Evolutionary conservation across 1,140 invertebrate species (phyloP).

Genomic region (Copidosoma floridanum): DNA sequence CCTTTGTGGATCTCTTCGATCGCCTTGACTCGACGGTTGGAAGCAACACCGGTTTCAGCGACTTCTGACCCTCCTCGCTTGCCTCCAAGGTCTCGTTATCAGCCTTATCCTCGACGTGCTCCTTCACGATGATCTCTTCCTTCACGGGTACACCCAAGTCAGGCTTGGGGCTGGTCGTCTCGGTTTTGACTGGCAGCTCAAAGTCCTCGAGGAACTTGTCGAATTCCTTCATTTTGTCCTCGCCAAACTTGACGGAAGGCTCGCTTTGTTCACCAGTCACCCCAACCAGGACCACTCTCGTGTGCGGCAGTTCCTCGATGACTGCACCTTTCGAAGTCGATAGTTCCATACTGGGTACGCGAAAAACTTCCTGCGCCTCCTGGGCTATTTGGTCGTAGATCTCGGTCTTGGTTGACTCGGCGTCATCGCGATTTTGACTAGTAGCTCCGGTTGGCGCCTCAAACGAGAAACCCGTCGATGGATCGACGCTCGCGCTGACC

Average conservation of each 20-base stretch:
- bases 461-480: slow-evolving; percentile 24
- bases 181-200: slow-evolving; percentile 37
- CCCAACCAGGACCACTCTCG: slow-evolving; percentile 26
- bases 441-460: no score
- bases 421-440: slow-evolving; percentile 25
- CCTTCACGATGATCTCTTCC: not conserved
- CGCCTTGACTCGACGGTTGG: slow-evolving; percentile 1
- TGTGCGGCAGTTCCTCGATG: slow-evolving; percentile 28
- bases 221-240: slow-evolving; percentile 47
- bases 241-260: slow-evolving; percentile 27
- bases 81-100: slow-evolving; percentile 28
- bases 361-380: slow-evolving; percentile 36
- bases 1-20: slow-evolving; percentile 14
- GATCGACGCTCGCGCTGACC: slow-evolving; percentile 31
- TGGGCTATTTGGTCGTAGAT: slow-evolving; percentile 43
- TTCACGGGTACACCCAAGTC: slow-evolving; percentile 21
- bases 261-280: slow-evolving; percentile 24
- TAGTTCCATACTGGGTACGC: slow-evolving; percentile 25
- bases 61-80: no score
- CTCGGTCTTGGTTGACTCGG: slow-evolving; percentile 33
- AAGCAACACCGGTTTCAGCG: not conserved
- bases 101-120: slow-evolving; percentile 1
- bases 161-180: slow-evolving; percentile 18
- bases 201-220: slow-evolving; percentile 49
- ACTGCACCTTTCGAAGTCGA: not conserved